Percentiles rank a stretch among this genome's conserved stretches.
Evolutionary conservation across 92 coral and sea anemone genomes (phyloP).

Genomic region (Phymanthus crucifer): DNA sequence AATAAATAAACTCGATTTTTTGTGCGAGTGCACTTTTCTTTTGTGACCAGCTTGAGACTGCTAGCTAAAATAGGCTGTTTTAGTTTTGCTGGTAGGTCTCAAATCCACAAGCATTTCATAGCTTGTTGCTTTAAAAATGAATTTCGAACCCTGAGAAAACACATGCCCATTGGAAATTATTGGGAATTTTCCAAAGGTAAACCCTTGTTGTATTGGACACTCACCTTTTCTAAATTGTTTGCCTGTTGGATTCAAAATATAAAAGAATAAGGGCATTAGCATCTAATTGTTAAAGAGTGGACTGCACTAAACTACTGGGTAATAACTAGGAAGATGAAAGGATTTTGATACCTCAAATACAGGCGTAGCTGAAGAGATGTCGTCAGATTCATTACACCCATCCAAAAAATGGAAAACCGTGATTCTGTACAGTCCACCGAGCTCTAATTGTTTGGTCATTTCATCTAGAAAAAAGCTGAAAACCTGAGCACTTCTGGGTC

Average conservation of each 20-base stretch:
- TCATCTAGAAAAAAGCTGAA: slow-evolving; percentile 49
- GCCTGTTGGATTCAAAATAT: slow-evolving; percentile 38
- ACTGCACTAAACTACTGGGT: too few relatives aligned
- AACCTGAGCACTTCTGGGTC: too few relatives aligned
- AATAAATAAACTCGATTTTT: too few relatives aligned
- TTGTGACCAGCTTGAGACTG: too few relatives aligned
- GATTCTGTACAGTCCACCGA: slow-evolving; percentile 71
- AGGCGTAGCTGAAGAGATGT: slow-evolving; percentile 55
- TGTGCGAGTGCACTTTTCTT: too few relatives aligned
- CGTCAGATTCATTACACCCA: slow-evolving; percentile 26
- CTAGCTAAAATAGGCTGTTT: too few relatives aligned
- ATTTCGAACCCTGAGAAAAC: too few relatives aligned
- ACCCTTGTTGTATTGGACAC: not conserved
- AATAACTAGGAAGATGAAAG: not conserved
- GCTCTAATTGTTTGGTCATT: slow-evolving; percentile 62
- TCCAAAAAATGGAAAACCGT: slow-evolving; percentile 60
- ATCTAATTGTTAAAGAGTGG: too few relatives aligned
- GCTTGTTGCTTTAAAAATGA: too few relatives aligned
- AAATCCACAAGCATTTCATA: too few relatives aligned
- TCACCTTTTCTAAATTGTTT: slow-evolving; percentile 62
- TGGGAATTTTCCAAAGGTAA: not conserved
- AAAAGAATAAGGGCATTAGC: not conserved
- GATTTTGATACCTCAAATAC: not conserved
- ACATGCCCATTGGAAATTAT: too few relatives aligned
- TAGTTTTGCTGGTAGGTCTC: too few relatives aligned